Percentiles rank a stretch among this genome's conserved stretches.
These are phyloP conservation scores for Crypturellus tataupa DNA, from an alignment of 2,797 vertebrate species.

Conservation along the genomic window DNA sequence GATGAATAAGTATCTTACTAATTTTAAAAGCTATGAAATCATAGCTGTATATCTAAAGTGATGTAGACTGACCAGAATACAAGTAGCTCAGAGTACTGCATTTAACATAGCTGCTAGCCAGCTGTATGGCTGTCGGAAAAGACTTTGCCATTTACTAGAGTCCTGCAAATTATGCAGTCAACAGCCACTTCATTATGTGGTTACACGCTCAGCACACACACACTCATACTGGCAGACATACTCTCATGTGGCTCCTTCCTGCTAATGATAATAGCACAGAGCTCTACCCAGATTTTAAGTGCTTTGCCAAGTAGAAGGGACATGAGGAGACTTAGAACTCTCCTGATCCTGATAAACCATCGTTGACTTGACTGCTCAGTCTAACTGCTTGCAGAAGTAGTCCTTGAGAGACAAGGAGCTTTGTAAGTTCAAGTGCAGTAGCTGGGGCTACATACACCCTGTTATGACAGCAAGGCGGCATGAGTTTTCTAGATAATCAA, in stretches of 20 bases:
- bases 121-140: neutral
- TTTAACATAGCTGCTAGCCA: neutral
- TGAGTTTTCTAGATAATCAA: neutral
- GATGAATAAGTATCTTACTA: neutral
- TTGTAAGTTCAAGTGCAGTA: neutral
- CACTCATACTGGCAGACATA: neutral
- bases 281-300: neutral
- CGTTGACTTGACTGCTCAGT: neutral
- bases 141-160: neutral
- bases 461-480: neutral
- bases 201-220: neutral
- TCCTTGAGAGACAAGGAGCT: neutral
- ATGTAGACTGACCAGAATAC: neutral
- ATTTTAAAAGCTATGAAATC: neutral
- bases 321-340: neutral
- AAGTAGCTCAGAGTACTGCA: neutral
- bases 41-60: neutral
- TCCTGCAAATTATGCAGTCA: neutral
- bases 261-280: neutral
- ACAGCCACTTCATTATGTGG: neutral
- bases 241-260: neutral
- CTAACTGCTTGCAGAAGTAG: neutral
- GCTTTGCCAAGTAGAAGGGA: neutral
- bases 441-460: neutral
- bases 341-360: neutral